Percentiles rank a stretch among this genome's conserved stretches.
These are phyloP conservation scores for Arctopsyche grandis DNA, from an alignment of 1,140 invertebrate genomes.

Conservation along the genomic window DNA sequence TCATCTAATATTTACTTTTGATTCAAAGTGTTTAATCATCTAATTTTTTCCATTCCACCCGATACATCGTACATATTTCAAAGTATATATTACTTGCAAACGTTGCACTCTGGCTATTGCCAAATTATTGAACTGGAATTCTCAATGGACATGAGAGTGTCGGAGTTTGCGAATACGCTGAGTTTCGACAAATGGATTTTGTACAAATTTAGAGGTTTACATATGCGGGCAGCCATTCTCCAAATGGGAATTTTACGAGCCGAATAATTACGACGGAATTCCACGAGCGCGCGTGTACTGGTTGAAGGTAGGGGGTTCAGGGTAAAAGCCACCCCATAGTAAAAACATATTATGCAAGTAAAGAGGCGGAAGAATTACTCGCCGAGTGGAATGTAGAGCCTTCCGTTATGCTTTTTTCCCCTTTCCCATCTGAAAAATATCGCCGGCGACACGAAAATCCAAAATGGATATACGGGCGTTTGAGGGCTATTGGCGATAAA, in stretches of 20 bases:
- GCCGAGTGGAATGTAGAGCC: background rate
- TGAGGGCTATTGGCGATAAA: background rate
- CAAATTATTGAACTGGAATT: no score
- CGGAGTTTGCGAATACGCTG: no score
- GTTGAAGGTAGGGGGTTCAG: background rate
- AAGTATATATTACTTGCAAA: no score
- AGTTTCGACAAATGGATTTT: no score
- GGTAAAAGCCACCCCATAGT: background rate
- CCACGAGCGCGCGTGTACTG: background rate
- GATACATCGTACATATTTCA: no score
- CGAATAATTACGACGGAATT: conserved; percentile 11
- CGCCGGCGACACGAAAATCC: background rate
- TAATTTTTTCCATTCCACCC: no score
- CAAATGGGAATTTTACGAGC: background rate
- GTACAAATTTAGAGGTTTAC: no score
- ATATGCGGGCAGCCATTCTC: no score
- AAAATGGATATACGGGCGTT: background rate
- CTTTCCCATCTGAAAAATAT: background rate
- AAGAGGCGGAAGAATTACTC: conserved; percentile 11
- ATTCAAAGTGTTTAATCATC: no score
- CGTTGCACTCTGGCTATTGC: no score
- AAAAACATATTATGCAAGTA: conserved; percentile 11
- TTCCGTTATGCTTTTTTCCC: background rate
- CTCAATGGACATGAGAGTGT: no score
- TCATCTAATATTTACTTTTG: no score